These are phyloP conservation scores for Pterocles orientalis DNA, from an alignment of 2,113 vertebrate species.

Conservation along the genomic window DNA sequence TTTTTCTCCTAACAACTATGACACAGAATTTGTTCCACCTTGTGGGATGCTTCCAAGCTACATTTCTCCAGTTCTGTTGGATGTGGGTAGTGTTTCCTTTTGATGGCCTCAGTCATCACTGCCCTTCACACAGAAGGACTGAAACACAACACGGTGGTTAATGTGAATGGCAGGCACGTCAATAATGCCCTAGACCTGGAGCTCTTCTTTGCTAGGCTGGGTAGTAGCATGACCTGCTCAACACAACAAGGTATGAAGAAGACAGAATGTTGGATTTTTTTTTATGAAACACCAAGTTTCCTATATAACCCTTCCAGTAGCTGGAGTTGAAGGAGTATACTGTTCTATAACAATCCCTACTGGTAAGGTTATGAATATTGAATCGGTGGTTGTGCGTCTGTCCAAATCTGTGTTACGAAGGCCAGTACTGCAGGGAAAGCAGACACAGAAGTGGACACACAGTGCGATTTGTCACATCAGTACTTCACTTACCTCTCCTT, in stretches of 20 bases:
- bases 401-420: rapidly evolving
- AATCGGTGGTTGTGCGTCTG: neutral
- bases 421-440: neutral
- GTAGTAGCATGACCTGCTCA: neutral
- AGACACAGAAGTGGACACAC: neutral
- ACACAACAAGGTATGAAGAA: neutral
- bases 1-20: neutral
- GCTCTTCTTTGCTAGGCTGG: neutral
- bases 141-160: rapidly evolving
- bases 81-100: neutral
- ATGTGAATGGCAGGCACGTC: neutral
- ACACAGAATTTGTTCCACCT: neutral
- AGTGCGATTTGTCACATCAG: neutral
- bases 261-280: neutral
- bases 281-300: neutral
- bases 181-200: neutral
- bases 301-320: neutral
- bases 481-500: neutral
- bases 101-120: neutral
- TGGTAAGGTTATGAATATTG: neutral
- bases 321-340: neutral
- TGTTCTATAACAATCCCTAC: neutral
- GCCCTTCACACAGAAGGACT: neutral
- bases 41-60: neutral
- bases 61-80: neutral